Base-by-base conservation (phyloP, 2,113 vertebrate species). In the Hystrix brachyura region DNA sequence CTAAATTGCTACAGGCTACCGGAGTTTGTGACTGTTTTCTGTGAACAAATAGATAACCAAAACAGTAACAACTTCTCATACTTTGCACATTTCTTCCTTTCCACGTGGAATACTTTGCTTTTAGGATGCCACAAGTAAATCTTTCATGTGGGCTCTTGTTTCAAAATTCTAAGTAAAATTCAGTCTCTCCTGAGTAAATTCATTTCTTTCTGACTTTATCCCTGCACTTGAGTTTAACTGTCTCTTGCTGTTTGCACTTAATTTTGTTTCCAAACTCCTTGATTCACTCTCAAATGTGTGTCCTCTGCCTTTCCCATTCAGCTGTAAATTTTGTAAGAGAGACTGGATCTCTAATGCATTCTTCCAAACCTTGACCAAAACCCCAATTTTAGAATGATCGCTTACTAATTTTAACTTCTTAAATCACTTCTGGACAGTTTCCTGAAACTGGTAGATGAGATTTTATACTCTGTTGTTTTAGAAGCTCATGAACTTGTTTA, bases 211-310 rank as follows among this genome's bases (percentile, higher is more conserved):
- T 60, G 19, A 88, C 29, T 57, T 9, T 94, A 0, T 13, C 32
- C 21, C 38, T 13, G 27, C 15, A n/a, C 27, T 51, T 80, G 55
- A 87, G 29, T 79, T 67, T 14, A 38, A 78, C 91, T 79, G 69
- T 79, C 5, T 84, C 69, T 43, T 80, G 38, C 83, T 72, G 79
- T 57, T 79, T 72, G 55, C 14, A 27, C 46, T 94, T 78, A 48
- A 13, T 83, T 72, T 88, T 88, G 38, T 84, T 91, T 91, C 19
- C 64, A 43, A 91, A 79, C 69, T 91, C 18, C 38, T 74, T 74
- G 51, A 90, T 81, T 93, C 65, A 67, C 48, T 93, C 43, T 76
- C 65, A 62, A 85, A 64, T 48, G 7, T 34, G 1, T 32, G 53
- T 59, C 12, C 29, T 74, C 34, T 51, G 27, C 25, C 48, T 91